A percentile compares a stretch with the other conserved stretches of the same genome.
These are phyloP conservation scores for Clarias macrocephalus DNA, from an alignment of 2,113 vertebrate genomes.

Conservation along the genomic window DNA sequence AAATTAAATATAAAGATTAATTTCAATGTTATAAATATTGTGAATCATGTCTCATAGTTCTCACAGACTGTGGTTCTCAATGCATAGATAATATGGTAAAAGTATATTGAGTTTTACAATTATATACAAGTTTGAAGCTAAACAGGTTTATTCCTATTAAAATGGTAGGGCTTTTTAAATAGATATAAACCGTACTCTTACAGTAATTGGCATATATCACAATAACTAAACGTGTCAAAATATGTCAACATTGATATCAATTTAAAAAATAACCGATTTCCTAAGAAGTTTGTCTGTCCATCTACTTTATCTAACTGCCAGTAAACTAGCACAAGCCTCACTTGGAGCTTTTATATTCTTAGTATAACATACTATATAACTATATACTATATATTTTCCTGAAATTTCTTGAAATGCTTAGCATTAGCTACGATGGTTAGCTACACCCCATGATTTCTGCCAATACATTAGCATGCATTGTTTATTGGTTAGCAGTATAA, in stretches of 20 bases:
- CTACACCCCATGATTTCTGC: no score
- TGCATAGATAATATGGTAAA: background rate
- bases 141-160: background rate
- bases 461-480: background rate
- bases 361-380: background rate
- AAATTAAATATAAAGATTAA: background rate
- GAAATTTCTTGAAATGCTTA: background rate
- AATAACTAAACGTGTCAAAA: background rate
- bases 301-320: background rate
- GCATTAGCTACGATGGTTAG: background rate
- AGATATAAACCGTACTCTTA: background rate
- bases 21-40: slow-evolving; percentile 10
- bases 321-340: background rate
- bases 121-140: background rate
- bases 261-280: no score
- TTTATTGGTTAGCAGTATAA: background rate
- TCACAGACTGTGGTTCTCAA: background rate
- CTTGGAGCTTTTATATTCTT: background rate
- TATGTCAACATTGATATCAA: background rate
- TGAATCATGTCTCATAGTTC: background rate
- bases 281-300: no score
- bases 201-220: no score
- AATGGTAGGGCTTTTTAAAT: background rate
- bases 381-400: no score
- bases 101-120: background rate